Conservation (phyloP, 2,888 invertebrate species). For the Drosophila helvetica region DNA sequence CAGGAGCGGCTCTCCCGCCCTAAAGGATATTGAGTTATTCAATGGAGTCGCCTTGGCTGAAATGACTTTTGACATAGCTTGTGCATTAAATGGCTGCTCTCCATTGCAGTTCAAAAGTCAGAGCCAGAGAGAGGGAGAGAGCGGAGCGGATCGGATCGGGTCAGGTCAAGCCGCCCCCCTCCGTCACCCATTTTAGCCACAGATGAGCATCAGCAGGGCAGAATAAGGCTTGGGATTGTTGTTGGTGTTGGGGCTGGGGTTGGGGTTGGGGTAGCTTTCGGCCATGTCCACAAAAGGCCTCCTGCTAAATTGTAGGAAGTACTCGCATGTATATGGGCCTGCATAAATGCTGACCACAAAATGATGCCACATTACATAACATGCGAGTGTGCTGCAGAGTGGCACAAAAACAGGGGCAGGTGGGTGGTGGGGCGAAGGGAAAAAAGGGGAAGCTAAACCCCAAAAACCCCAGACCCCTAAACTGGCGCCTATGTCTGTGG, state of each 20-base stretch:
- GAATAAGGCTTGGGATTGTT: not conserved
- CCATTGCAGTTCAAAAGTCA: conserved; percentile 70
- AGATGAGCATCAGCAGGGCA: not conserved
- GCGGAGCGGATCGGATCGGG: conserved; percentile 5
- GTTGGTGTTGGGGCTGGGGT: not conserved
- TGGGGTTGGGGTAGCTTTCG: not conserved
- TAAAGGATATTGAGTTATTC: conserved; percentile 46
- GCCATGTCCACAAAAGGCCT: conserved; percentile 70
- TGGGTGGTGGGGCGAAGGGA: conserved; percentile 24
- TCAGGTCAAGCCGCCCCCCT: not conserved
- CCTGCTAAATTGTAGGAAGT: conserved; percentile 37
- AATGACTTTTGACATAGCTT: conserved; percentile 69
- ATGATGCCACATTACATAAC: conserved; percentile 79
- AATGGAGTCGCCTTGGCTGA: conserved; percentile 34
- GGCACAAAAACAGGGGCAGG: not conserved
- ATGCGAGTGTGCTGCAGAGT: conserved; percentile 42
- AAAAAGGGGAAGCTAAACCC: conserved; percentile 43
- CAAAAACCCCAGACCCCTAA: conserved; percentile 58
- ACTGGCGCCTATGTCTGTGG: conserved; percentile 67
- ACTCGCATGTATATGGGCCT: conserved; percentile 42
- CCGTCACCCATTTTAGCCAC: not conserved
- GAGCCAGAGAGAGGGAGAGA: conserved; percentile 33
- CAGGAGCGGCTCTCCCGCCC: conserved; percentile 1
- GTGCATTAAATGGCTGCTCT: conserved; percentile 66
- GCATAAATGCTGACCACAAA: conserved; percentile 80